Base-by-base conservation (phyloP, 2,797 vertebrate genomes). In the Hyperoplus lanceolatus region DNA sequence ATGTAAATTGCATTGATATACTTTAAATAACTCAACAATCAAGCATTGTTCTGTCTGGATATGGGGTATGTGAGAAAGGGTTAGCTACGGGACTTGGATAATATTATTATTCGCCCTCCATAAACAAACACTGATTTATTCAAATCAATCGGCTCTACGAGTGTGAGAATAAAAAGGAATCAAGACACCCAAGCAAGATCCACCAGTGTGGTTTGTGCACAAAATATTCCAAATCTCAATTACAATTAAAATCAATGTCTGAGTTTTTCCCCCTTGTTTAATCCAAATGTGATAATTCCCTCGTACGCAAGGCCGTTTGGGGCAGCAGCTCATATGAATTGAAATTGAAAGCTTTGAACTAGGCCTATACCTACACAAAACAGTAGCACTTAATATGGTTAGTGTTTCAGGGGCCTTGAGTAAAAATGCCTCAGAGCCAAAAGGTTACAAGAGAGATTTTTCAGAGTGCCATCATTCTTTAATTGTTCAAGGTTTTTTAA, bases 1-100 rank as follows among this genome's bases (percentile, higher is more conserved):
- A 67, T 64, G 77, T 64, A 89, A 90, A 92, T 82, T 12, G 39
- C 39, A 89, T 70, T 74, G 42, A 86, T 85, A 68, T 38, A 61
- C 67, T 79, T 39, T 58, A 75, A 75, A 84, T 73, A 70, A 75
- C 58, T 73, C 46, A n/a, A 39, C 14, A 76, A 75, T 80, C 61
- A 73, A 74, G 61, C 3, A 14, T 58, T 73, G 59, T 21, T 72
- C 49, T 65, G 56, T 70, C 75, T 49, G 63, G 38, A 56, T 68
- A 65, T 48, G 41, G 29, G 29, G 68, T 48, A 76, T 43, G 45
- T 42, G 68, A 78, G 57, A 36, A 80, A 70, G 43, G 62, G 63
- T 77, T 69, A 80, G 49, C 63, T 68, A 11, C 73, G 80, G 75
- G 62, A 84, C 79, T 60, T 56, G 49, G 16, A 61, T 10, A 21